A percentile compares a stretch with the other conserved stretches of the same genome.
Evolutionary conservation across 1,140 invertebrate genomes (phyloP).

Genomic region (Drosophila burlai): DNA sequence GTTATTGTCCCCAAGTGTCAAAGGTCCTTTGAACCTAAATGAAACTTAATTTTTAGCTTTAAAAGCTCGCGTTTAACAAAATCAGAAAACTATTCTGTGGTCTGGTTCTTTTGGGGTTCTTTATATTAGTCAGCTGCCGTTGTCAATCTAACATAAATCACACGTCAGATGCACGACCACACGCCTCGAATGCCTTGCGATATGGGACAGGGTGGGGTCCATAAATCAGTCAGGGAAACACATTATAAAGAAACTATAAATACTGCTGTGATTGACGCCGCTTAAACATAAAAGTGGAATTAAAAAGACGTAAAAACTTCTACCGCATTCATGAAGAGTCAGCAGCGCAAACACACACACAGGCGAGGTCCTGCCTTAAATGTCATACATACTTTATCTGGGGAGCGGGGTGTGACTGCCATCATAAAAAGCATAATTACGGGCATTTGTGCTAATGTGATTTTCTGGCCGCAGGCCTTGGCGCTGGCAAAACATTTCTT

Average conservation of each 20-base stretch:
- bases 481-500: constrained; percentile 46
- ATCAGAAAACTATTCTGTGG: not conserved
- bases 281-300: constrained; percentile 44
- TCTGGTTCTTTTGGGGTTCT: not conserved
- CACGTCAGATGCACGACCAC: constrained; percentile 19
- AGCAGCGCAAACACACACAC: constrained; percentile 13
- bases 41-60: not conserved
- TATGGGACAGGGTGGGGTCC: constrained; percentile 9
- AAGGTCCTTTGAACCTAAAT: not conserved
- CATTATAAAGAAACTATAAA: constrained; percentile 51
- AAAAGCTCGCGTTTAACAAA: not conserved
- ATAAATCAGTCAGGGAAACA: constrained; percentile 38
- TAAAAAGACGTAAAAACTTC: constrained; percentile 39
- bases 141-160: constrained; percentile 44
- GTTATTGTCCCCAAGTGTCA: constrained; percentile 13
- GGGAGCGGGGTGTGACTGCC: constrained; percentile 24
- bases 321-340: constrained; percentile 32
- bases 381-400: constrained; percentile 18
- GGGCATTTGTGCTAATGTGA: constrained; percentile 56
- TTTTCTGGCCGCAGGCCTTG: constrained; percentile 39
- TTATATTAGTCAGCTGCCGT: constrained; percentile 3
- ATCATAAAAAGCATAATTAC: constrained; percentile 58
- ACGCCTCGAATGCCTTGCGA: constrained; percentile 1
- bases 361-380: constrained; percentile 25
- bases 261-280: constrained; percentile 38